phyloP scores from a whole-genome alignment of 2,113 vertebrate genomes.

The Scophthalmus maximus region DNA sequence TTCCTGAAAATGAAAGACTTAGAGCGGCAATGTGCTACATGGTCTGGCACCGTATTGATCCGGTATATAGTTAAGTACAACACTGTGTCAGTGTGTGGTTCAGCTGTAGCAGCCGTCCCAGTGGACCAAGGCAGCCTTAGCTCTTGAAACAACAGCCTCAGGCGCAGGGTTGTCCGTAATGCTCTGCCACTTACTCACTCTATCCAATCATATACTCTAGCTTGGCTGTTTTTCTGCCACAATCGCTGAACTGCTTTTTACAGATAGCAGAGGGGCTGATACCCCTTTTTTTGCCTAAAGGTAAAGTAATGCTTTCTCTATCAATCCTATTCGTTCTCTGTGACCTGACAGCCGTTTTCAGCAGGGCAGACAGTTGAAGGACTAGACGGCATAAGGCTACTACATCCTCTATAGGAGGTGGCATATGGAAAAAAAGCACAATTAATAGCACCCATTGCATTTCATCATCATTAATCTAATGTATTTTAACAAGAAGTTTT shows the following conservation, averaged over 20 bases:
- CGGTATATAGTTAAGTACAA: conserved; percentile 22
- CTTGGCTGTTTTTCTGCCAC: conserved; percentile 43
- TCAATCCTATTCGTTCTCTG: background rate
- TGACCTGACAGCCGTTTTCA: background rate
- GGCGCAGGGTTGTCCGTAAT: conserved; percentile 51
- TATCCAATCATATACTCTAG: conserved; percentile 32
- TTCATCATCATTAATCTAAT: background rate
- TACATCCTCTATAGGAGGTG: no score
- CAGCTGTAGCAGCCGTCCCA: conserved; percentile 36
- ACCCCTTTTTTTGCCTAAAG: conserved; percentile 25
- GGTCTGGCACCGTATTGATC: conserved; percentile 41
- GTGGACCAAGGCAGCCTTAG: conserved; percentile 27
- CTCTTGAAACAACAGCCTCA: conserved; percentile 54
- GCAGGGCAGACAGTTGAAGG: conserved; percentile 24
- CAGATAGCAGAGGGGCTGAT: conserved; percentile 29
- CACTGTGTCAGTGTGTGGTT: conserved; percentile 21
- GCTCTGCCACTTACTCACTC: conserved; percentile 56
- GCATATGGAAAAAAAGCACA: no score
- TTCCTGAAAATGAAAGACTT: conserved; percentile 10
- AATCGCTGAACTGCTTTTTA: conserved; percentile 39
- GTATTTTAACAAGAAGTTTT: background rate
- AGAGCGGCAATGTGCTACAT: background rate
- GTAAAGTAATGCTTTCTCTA: conserved; percentile 18
- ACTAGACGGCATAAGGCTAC: background rate
- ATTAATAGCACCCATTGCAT: conserved; percentile 7